Evolutionary conservation across 2,797 vertebrate genomes (phyloP), one percentile per base, ranked within the genome.

Genomic region (Enoplosus armatus): DNA sequence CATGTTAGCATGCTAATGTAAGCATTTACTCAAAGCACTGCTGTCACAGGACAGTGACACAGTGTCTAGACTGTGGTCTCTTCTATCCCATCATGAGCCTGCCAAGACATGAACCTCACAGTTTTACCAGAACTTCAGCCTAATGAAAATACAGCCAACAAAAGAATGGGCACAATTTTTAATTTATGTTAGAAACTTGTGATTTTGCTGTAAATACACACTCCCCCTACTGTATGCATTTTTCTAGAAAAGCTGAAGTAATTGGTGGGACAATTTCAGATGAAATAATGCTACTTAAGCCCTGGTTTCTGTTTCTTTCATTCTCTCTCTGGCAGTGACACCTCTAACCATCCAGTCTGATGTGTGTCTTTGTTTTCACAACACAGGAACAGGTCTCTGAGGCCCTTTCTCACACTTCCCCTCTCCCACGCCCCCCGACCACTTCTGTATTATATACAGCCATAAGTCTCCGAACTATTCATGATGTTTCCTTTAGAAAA

Each of bases 311-410:
- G 20, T 68, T 18, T 65, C 58, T 72, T 64, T 51, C 39, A 29
- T 70, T 71, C 35, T 45, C 12, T 43, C 71, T 64, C 54, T 14
- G 47, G 39, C 64, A 63, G 77, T 33, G 72, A 78, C 80, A 66
- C 72, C 68, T 62, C 75, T 20, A 0, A 70, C 61, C 59, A 76
- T 71, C 54, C 56, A 68, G 48, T 63, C 39, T 31, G 61, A 70
- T 87, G 43, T 55, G 65, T 63, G 53, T 56, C 60, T 85, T 75
- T 88, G 78, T 89, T 90, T 85, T 84, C 83, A 83, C 81, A 88
- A 86, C 83, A 87, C 24, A 55, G 16, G 39, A 58, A 61, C 66
- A 75, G 0, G 72, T 83, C 73, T 87, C 76, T 41, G 39, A 64
- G 48, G 39, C 33, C 41, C 45, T 50, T 88, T 85, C 73, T 87